Conservation (phyloP, 2,888 invertebrate species). For the Asteroscopus sphinx region DNA sequence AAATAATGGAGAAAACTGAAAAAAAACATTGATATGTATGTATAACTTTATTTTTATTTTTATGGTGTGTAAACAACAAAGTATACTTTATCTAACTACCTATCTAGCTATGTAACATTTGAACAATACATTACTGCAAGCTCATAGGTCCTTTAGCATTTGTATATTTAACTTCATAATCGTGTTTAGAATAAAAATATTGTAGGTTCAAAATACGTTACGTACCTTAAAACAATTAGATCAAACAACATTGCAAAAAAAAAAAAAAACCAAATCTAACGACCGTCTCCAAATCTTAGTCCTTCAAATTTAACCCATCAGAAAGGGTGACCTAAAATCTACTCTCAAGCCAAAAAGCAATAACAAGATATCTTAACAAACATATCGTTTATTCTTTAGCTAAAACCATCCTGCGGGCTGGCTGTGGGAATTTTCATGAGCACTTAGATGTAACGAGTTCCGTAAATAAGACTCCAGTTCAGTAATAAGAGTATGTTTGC, state of each 20-base stretch:
- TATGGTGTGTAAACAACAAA: too few species aligned
- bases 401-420: slow-evolving; percentile 63
- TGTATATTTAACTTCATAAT: too few species aligned
- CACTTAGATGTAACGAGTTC: slow-evolving; percentile 68
- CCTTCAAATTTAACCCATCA: slow-evolving; percentile 22
- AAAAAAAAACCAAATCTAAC: slow-evolving; percentile 6
- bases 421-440: slow-evolving; percentile 71
- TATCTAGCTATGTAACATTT: too few species aligned
- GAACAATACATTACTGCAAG: too few species aligned
- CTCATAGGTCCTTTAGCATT: too few species aligned
- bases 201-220: too few species aligned
- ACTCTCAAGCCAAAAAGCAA: slow-evolving; percentile 43
- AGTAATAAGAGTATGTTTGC: slow-evolving; percentile 61
- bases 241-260: background rate
- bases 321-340: slow-evolving; percentile 49
- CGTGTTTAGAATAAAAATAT: too few species aligned
- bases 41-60: too few species aligned
- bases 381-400: slow-evolving; percentile 68
- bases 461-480: slow-evolving; percentile 64
- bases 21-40: too few species aligned
- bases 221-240: too few species aligned
- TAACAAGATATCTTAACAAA: slow-evolving; percentile 61
- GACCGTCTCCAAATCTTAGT: slow-evolving; percentile 13
- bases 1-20: too few species aligned
- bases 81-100: too few species aligned